Conservation (phyloP, 2,797 vertebrate genomes). For the Chiloscyllium punctatum region DNA sequence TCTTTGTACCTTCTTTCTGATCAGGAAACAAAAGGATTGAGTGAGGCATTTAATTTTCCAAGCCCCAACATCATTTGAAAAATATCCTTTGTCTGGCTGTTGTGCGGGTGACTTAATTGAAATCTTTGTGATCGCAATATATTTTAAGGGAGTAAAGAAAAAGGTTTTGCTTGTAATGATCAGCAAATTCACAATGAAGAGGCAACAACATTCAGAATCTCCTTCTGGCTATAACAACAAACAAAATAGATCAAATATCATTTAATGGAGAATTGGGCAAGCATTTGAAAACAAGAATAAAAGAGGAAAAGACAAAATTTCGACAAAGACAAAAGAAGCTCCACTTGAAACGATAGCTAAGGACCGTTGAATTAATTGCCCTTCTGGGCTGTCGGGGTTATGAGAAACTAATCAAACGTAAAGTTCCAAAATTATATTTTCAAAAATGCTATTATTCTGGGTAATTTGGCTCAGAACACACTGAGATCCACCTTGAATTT, state of each 20-base stretch:
- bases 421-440: neutral
- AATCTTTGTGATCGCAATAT: neutral
- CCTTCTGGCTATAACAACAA: neutral
- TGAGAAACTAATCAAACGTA: neutral
- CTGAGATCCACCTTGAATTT: conserved; percentile 12
- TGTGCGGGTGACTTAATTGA: neutral
- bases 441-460: neutral
- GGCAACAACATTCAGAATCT: neutral
- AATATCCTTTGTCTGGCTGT: neutral
- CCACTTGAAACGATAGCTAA: neutral
- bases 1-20: neutral
- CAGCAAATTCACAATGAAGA: neutral
- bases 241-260: neutral
- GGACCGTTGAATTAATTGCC: neutral
- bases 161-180: neutral
- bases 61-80: neutral
- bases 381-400: neutral
- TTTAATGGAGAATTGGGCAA: neutral
- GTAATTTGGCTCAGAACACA: neutral
- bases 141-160: neutral
- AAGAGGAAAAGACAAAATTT: neutral
- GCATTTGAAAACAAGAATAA: neutral
- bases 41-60: neutral
- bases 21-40: no score
- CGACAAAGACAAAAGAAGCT: neutral